Conservation (phyloP, 2,113 vertebrate genomes). For the Okapia johnstoni region DNA sequence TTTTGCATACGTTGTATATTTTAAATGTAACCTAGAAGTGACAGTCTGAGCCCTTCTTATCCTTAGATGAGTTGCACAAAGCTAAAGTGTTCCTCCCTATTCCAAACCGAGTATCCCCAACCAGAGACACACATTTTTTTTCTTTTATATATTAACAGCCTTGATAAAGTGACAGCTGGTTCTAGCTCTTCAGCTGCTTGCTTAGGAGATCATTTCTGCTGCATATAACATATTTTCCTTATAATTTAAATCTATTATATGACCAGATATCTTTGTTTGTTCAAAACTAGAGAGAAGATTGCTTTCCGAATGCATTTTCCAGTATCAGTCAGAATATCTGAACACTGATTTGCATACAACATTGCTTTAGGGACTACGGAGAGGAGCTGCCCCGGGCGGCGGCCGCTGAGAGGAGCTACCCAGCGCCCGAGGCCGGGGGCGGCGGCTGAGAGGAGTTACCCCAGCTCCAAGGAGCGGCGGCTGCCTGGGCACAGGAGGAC, state of each 20-base stretch:
- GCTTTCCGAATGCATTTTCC: background rate
- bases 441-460: too few species aligned
- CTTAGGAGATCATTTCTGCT: background rate
- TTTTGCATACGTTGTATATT: background rate
- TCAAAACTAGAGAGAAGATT: background rate
- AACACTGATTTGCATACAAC: background rate
- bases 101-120: background rate
- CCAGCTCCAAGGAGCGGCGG: too few species aligned
- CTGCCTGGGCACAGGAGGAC: too few species aligned
- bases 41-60: background rate
- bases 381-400: too few species aligned
- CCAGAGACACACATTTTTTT: background rate
- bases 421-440: too few species aligned
- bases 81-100: background rate
- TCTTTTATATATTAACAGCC: background rate
- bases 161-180: background rate
- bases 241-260: background rate
- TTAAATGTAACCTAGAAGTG: background rate
- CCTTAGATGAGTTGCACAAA: background rate
- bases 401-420: too few species aligned
- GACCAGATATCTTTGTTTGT: background rate
- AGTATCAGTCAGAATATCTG: background rate
- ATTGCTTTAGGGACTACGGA: background rate
- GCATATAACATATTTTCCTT: background rate
- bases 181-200: background rate